Evolutionary conservation across 2,797 vertebrate genomes (phyloP).

Genomic region (Synaphobranchus kaupii): DNA sequence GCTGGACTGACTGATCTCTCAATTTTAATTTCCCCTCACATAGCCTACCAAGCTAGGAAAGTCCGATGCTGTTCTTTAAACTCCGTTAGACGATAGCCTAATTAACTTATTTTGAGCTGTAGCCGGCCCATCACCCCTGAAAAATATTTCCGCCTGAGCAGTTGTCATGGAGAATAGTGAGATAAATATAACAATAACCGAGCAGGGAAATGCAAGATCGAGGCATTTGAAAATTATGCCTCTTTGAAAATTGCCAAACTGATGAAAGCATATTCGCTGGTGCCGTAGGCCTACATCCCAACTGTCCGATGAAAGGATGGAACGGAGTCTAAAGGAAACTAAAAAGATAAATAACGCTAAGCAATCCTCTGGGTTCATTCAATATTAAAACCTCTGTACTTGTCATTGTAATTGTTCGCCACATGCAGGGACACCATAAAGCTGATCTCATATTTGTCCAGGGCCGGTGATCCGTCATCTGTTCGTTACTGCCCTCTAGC

Average conservation of each 20-base stretch:
- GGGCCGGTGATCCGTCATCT: not conserved
- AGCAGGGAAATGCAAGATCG: not conserved
- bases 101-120: constrained; percentile 13
- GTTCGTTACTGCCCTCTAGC: constrained; percentile 16
- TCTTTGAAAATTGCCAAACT: constrained; percentile 12
- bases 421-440: not conserved
- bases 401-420: not conserved
- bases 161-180: constrained; percentile 23
- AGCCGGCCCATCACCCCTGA: constrained; percentile 1
- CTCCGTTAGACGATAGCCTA: not conserved
- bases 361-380: constrained; percentile 19
- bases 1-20: not conserved
- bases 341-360: constrained; percentile 1
- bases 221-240: not conserved
- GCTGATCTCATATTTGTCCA: not conserved
- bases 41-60: not conserved
- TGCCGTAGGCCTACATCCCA: not conserved
- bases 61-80: constrained; percentile 3
- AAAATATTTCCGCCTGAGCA: constrained; percentile 21
- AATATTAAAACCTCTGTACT: constrained; percentile 1
- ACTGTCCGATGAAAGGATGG: not conserved
- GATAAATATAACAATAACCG: constrained; percentile 24
- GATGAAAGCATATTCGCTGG: not conserved
- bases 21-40: constrained; percentile 3
- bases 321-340: not conserved